Evolutionary conservation across 2,888 invertebrate species (phyloP).

Genomic region (Meiosimyza decipiens): DNA sequence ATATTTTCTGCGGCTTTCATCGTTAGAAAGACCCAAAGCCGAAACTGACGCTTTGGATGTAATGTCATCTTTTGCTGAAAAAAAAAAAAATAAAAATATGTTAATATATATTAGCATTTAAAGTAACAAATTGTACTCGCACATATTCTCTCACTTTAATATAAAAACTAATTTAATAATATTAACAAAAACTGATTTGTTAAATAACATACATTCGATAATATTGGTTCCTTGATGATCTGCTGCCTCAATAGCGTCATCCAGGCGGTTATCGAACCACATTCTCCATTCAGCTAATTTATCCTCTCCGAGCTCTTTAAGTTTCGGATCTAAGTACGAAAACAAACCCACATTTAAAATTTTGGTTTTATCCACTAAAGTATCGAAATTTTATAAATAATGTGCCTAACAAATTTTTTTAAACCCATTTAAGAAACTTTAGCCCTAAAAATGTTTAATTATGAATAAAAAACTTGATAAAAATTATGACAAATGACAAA

Average conservation of each 20-base stretch:
- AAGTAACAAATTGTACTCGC: slow-evolving; percentile 35
- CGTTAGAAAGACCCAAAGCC: slow-evolving; percentile 67
- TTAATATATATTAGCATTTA: slow-evolving; percentile 16
- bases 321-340: slow-evolving; percentile 77
- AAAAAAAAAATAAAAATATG: slow-evolving; percentile 17
- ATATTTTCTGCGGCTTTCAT: slow-evolving; percentile 70
- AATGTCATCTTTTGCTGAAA: slow-evolving; percentile 69
- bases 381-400: no score
- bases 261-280: slow-evolving; percentile 86
- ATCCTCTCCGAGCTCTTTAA: slow-evolving; percentile 78
- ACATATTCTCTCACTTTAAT: slow-evolving; percentile 60
- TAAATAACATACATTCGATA: slow-evolving; percentile 64
- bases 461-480: no score
- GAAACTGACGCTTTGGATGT: slow-evolving; percentile 70
- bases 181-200: slow-evolving; percentile 22
- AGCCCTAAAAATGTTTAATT: no score
- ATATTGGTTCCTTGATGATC: slow-evolving; percentile 68
- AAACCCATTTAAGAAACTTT: no score
- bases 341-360: slow-evolving; percentile 78
- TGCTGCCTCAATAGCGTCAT: slow-evolving; percentile 87
- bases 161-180: not conserved
- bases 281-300: slow-evolving; percentile 78
- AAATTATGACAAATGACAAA: no score
- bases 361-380: slow-evolving; percentile 66
- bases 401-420: no score